These are phyloP conservation scores for Dichetophora obliterata DNA, from an alignment of 2,888 invertebrate species.

Conservation along the genomic window DNA sequence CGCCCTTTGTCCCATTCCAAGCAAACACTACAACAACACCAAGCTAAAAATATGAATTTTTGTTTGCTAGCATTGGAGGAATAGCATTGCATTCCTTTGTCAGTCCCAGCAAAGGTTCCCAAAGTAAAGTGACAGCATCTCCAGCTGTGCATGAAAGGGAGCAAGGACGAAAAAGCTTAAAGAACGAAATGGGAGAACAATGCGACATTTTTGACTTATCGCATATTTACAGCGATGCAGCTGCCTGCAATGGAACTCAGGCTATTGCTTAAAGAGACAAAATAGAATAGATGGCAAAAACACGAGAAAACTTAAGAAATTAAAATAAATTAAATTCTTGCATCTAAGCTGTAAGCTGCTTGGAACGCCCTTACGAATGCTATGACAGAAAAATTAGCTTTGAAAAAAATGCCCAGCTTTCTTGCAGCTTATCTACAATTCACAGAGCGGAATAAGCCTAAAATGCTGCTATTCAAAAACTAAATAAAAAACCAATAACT, in stretches of 20 bases:
- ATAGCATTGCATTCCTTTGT: no score
- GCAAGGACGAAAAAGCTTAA: no score
- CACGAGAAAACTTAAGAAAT: conserved; percentile 6
- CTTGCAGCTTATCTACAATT: background rate
- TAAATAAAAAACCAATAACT: background rate
- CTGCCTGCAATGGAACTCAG: background rate
- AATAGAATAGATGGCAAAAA: background rate
- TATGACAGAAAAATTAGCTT: background rate
- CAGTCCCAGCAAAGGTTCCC: no score
- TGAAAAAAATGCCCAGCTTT: background rate
- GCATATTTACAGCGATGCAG: conserved; percentile 9
- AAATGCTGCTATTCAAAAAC: background rate
- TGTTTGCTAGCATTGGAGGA: background rate
- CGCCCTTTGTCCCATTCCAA: no score
- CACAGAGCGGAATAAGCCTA: conserved; percentile 4
- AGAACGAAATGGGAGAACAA: background rate
- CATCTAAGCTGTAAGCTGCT: background rate
- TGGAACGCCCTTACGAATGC: background rate
- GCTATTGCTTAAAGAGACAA: background rate
- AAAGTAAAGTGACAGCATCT: no score
- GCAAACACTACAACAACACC: background rate
- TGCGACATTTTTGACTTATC: conserved; percentile 13
- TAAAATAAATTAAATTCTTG: conserved; percentile 19
- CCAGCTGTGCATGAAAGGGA: no score
- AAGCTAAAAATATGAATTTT: conserved; percentile 11